Conservation (phyloP, 2,797 vertebrate species). For the Glossophaga mutica region DNA sequence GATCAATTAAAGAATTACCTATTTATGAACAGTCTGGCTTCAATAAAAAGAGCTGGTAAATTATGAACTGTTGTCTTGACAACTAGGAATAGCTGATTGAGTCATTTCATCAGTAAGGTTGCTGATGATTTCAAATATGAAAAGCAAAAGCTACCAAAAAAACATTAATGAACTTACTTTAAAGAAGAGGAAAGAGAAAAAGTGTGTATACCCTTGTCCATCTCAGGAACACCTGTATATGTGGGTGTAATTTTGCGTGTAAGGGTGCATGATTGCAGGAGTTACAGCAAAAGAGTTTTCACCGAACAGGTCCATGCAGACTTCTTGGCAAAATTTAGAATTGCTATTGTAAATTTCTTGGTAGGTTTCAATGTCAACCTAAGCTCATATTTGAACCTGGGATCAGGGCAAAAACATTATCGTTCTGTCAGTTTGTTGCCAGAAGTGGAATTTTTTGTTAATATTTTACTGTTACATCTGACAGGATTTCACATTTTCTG, state of each 20-base stretch:
- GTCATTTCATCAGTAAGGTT: conserved; percentile 83
- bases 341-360: conserved; percentile 84
- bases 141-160: conserved; percentile 79
- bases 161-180: conserved; percentile 77
- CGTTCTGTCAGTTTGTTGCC: conserved; percentile 89
- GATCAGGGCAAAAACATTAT: conserved; percentile 95
- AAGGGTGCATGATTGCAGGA: conserved; percentile 42
- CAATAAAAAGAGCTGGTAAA: conserved; percentile 83
- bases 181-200: conserved; percentile 38
- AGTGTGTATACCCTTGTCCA: neutral
- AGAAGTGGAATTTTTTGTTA: conserved; percentile 87
- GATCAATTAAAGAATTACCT: conserved; percentile 87
- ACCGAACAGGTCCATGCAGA: conserved; percentile 77
- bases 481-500: conserved; percentile 98
- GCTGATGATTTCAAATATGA: conserved; percentile 81
- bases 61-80: conserved; percentile 87
- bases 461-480: conserved; percentile 96
- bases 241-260: neutral
- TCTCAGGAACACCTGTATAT: neutral
- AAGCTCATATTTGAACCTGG: conserved; percentile 90
- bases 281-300: conserved; percentile 71
- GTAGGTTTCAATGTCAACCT: conserved; percentile 84
- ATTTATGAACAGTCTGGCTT: conserved; percentile 86
- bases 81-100: conserved; percentile 85
- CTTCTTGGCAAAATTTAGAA: conserved; percentile 84